These are phyloP conservation scores for Parazoanthus swiftii DNA, from an alignment of 92 coral and sea anemone genomes.

Conservation along the genomic window DNA sequence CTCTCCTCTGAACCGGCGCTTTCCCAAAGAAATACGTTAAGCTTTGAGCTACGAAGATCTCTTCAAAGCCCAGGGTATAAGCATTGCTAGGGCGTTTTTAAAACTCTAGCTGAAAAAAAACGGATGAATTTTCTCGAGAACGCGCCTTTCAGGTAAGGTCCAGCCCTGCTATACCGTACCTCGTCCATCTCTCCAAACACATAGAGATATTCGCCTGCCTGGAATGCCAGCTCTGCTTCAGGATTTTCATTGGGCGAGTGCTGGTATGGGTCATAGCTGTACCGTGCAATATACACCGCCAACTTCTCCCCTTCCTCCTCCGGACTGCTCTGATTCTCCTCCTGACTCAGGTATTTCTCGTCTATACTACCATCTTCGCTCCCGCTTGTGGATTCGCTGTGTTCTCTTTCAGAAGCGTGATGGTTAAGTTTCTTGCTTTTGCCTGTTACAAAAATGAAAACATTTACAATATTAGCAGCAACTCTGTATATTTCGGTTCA, in stretches of 20 bases:
- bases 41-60: too few relatives aligned
- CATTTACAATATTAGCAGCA: too few relatives aligned
- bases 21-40: too few relatives aligned
- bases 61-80: too few relatives aligned
- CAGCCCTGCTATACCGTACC: constrained; percentile 51
- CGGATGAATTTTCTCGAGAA: neutral
- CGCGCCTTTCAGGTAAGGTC: neutral
- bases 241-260: constrained; percentile 97
- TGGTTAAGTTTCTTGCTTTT: constrained; percentile 23
- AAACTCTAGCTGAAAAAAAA: too few relatives aligned
- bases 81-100: too few relatives aligned
- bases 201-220: constrained; percentile 96
- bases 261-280: constrained; percentile 89
- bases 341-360: constrained; percentile 54
- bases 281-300: constrained; percentile 88
- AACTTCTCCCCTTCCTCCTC: constrained; percentile 69
- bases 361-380: constrained; percentile 39
- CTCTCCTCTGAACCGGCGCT: too few relatives aligned
- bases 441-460: neutral
- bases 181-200: constrained; percentile 96
- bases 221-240: constrained; percentile 95
- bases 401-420: neutral
- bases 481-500: too few relatives aligned
- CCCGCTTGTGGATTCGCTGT: constrained; percentile 31
- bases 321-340: constrained; percentile 5